These are phyloP conservation scores for Setipinna tenuifilis DNA, from an alignment of 2,797 vertebrate species.

Conservation along the genomic window DNA sequence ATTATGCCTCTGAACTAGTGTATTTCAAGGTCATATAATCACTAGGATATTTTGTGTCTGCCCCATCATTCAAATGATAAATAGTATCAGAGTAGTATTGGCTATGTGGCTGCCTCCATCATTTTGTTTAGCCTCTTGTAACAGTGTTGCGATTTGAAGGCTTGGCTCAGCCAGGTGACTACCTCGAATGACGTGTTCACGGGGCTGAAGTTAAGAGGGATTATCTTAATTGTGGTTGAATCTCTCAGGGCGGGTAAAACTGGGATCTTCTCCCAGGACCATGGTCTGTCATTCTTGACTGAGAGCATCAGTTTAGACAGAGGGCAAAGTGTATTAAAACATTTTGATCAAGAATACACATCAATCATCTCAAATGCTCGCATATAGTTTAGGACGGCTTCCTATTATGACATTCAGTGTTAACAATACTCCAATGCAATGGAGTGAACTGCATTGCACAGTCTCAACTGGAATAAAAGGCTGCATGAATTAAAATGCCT, in stretches of 20 bases:
- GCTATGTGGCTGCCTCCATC: background rate
- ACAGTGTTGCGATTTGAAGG: background rate
- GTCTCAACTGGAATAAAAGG: background rate
- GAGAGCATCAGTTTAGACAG: background rate
- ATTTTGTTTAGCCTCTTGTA: background rate
- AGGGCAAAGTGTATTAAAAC: background rate
- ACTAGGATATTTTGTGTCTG: background rate
- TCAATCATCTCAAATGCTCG: background rate
- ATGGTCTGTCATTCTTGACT: background rate
- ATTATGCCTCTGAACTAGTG: background rate
- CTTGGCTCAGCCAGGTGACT: background rate
- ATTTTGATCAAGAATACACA: background rate
- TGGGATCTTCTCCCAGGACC: background rate
- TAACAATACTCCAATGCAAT: background rate
- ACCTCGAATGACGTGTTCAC: conserved; percentile 7
- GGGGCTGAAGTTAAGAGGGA: conserved; percentile 12
- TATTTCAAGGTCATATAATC: conserved; percentile 3
- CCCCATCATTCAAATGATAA: background rate
- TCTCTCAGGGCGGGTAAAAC: background rate
- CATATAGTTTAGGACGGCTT: background rate
- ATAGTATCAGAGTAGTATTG: background rate
- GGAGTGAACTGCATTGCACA: background rate
- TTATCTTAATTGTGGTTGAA: background rate
- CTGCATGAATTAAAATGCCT: background rate
- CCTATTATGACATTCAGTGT: background rate